These are phyloP conservation scores for Drosophila anomalata DNA, from an alignment of 2,888 invertebrate genomes.

Conservation along the genomic window DNA sequence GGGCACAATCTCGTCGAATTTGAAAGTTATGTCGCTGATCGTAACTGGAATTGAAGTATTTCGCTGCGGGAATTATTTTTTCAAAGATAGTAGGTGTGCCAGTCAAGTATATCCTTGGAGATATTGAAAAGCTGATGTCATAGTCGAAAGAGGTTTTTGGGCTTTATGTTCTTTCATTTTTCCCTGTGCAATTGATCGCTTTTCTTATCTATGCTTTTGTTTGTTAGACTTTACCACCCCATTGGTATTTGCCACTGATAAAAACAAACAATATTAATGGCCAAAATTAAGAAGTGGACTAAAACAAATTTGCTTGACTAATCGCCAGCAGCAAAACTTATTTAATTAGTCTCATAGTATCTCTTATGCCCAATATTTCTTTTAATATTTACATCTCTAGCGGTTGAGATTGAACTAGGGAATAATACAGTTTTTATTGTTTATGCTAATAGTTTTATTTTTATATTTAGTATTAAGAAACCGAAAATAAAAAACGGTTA, in stretches of 20 bases:
- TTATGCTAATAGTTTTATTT: too few species aligned
- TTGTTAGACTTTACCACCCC: constrained; percentile 8
- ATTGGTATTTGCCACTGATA: constrained; percentile 11
- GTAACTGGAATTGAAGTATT: constrained; percentile 17
- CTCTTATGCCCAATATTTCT: too few species aligned
- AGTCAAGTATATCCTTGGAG: constrained; percentile 1
- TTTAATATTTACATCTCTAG: too few species aligned
- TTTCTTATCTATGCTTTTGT: constrained; percentile 21
- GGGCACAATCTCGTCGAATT: constrained; percentile 17
- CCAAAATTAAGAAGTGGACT: background rate
- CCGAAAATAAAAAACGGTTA: too few species aligned
- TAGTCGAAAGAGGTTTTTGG: background rate
- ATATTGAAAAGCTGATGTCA: background rate
- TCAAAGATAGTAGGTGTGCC: background rate
- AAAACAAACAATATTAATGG: background rate
- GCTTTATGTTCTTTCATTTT: background rate
- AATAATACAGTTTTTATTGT: too few species aligned
- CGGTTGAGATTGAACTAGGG: too few species aligned
- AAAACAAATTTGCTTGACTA: background rate
- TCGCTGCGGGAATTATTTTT: background rate
- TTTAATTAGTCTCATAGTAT: background rate
- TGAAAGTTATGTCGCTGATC: constrained; percentile 7
- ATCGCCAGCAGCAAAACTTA: background rate
- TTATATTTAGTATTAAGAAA: too few species aligned
- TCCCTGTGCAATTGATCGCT: background rate